A percentile compares a stretch with the other conserved stretches of the same genome.
Conservation (phyloP, 2,888 invertebrate genomes). For the Chirona hameri region DNA sequence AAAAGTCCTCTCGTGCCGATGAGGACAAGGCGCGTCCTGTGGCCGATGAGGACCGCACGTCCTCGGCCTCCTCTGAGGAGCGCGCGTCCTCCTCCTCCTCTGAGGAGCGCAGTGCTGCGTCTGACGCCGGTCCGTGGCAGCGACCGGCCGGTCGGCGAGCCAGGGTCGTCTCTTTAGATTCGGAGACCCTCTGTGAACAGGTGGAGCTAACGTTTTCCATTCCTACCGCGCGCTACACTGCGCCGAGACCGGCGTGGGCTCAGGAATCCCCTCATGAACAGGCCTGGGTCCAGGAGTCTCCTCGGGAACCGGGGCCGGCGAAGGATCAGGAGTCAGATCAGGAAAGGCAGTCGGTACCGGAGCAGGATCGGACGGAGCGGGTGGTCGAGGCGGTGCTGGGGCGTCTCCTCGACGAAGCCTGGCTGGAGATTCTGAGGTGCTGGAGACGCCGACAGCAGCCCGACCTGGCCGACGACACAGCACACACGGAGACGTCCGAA, state of each 20-base stretch:
- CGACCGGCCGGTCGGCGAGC: background rate
- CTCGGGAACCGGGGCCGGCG: background rate
- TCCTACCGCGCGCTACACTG: background rate
- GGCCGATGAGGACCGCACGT: too few relatives aligned
- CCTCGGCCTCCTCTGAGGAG: too few relatives aligned
- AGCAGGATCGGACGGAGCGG: background rate
- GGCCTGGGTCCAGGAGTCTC: background rate
- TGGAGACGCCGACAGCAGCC: background rate
- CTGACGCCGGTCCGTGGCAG: too few relatives aligned
- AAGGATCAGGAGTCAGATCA: background rate
- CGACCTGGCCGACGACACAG: background rate
- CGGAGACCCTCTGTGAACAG: conserved; percentile 4
- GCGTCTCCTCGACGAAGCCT: background rate
- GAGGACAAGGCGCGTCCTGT: too few relatives aligned
- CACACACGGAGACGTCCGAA: too few relatives aligned
- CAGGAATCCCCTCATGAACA: background rate
- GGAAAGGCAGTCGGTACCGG: background rate
- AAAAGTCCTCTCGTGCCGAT: too few relatives aligned
- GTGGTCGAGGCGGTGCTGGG: background rate
- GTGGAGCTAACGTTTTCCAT: background rate
- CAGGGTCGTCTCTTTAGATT: background rate
- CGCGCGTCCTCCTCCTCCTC: too few relatives aligned
- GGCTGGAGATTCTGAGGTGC: conserved; percentile 6
- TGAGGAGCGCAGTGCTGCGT: too few relatives aligned
- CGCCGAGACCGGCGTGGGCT: background rate